Evolutionary conservation across 2,888 invertebrate genomes (phyloP).

Genomic region (Acleris literana): DNA sequence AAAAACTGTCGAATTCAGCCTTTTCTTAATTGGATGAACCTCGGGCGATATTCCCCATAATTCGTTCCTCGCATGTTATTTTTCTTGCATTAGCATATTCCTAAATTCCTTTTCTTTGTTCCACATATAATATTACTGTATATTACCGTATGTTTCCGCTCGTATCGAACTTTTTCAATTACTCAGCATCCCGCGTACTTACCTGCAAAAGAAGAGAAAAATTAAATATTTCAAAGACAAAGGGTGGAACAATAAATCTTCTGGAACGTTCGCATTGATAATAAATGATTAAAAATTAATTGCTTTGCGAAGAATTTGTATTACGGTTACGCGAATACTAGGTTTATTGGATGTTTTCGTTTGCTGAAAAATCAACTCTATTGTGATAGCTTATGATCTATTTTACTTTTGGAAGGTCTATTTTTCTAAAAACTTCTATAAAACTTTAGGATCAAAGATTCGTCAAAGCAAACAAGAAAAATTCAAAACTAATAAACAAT

Average conservation of each 20-base stretch:
- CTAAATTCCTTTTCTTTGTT: constrained; percentile 24
- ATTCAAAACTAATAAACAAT: too few relatives aligned
- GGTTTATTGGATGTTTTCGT: constrained; percentile 1
- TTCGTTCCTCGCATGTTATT: constrained; percentile 31
- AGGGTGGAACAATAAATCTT: constrained; percentile 20
- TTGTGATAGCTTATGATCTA: not conserved
- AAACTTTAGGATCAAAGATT: too few relatives aligned
- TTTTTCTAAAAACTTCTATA: too few relatives aligned
- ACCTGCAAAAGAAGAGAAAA: constrained; percentile 60
- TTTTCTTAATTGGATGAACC: constrained; percentile 41
- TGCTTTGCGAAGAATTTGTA: constrained; percentile 61
- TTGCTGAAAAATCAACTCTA: not conserved
- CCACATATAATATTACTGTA: constrained; percentile 11
- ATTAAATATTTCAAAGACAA: constrained; percentile 21
- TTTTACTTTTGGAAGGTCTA: not conserved
- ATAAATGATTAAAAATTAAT: constrained; percentile 65
- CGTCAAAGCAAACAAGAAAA: too few relatives aligned
- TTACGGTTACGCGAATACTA: constrained; percentile 40
- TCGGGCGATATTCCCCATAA: constrained; percentile 30
- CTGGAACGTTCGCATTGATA: constrained; percentile 41
- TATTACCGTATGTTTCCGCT: constrained; percentile 18
- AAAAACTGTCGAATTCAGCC: constrained; percentile 33
- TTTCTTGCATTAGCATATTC: constrained; percentile 25
- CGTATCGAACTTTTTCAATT: constrained; percentile 30
- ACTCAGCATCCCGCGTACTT: constrained; percentile 54